Evolutionary conservation across 1,140 invertebrate species (phyloP).

Genomic region (Amphibalanus amphitrite): DNA sequence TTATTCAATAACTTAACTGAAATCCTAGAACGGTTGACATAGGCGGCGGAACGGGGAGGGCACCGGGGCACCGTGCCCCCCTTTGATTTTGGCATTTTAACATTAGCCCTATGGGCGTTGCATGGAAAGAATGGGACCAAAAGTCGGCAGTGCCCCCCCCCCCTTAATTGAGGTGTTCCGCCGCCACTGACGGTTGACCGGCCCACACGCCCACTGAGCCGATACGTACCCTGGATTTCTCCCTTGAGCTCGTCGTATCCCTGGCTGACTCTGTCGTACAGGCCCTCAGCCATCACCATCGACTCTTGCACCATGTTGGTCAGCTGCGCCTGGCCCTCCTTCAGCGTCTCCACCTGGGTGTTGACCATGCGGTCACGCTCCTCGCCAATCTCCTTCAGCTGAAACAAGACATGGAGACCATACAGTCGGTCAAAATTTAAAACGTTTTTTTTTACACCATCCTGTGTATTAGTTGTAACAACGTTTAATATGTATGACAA

Average conservation of each 20-base stretch:
- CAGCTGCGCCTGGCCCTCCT: slow-evolving; percentile 23
- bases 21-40: no score
- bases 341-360: slow-evolving; percentile 17
- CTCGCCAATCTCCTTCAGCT: slow-evolving; percentile 6
- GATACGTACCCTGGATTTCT: not conserved
- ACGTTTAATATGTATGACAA: not conserved
- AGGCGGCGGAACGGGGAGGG: no score
- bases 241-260: slow-evolving; percentile 35
- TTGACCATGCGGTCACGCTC: slow-evolving; percentile 23
- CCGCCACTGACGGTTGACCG: not conserved
- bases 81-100: no score
- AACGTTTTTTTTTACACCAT: not conserved
- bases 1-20: no score
- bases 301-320: slow-evolving; percentile 33
- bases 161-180: no score
- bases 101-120: no score
- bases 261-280: slow-evolving; percentile 34
- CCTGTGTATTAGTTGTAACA: slow-evolving; percentile 2
- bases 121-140: no score
- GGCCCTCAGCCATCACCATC: slow-evolving; percentile 33
- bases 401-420: not conserved
- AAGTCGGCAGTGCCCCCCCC: no score
- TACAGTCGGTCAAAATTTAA: not conserved
- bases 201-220: not conserved
- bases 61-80: no score